phyloP scores from a whole-genome alignment of 2,797 vertebrate genomes.

The Anguilla obscura region DNA sequence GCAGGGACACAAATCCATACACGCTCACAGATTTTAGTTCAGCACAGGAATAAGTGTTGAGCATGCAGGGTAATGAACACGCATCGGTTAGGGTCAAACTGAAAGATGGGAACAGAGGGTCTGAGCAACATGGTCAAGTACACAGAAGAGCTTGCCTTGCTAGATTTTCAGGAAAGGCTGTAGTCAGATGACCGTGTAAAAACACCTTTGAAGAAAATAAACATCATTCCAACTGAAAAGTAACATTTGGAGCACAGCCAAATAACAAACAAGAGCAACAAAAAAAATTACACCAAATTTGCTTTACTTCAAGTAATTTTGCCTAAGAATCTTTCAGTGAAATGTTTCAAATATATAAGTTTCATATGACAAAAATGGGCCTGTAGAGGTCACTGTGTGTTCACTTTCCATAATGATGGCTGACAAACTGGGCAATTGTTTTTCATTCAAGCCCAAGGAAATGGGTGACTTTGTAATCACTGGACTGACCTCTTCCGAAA shows the following conservation, averaged over 20 bases:
- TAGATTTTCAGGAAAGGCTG: constrained; percentile 25
- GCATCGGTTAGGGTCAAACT: constrained; percentile 6
- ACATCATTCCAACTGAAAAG: constrained; percentile 20
- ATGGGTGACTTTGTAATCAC: not conserved
- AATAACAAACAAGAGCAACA: not conserved
- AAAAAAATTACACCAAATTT: not conserved
- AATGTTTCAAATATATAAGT: not conserved
- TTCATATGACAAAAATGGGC: not conserved
- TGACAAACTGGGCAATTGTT: not conserved
- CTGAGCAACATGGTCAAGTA: constrained; percentile 13
- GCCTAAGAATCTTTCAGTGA: not conserved
- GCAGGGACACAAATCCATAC: constrained; percentile 7
- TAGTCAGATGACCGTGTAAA: constrained; percentile 23
- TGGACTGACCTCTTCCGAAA: not conserved
- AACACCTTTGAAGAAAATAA: constrained; percentile 21
- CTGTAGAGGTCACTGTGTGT: not conserved
- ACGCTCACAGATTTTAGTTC: constrained; percentile 11
- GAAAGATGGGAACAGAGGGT: constrained; percentile 5
- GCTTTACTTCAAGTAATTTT: not conserved
- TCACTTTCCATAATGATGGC: not conserved
- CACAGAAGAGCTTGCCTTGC: constrained; percentile 31
- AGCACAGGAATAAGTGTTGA: constrained; percentile 5
- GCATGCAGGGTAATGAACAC: constrained; percentile 14
- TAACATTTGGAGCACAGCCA: not conserved
- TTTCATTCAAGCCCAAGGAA: not conserved